Conservation (phyloP, 1,140 invertebrate genomes). For the Drosophila mayri region DNA sequence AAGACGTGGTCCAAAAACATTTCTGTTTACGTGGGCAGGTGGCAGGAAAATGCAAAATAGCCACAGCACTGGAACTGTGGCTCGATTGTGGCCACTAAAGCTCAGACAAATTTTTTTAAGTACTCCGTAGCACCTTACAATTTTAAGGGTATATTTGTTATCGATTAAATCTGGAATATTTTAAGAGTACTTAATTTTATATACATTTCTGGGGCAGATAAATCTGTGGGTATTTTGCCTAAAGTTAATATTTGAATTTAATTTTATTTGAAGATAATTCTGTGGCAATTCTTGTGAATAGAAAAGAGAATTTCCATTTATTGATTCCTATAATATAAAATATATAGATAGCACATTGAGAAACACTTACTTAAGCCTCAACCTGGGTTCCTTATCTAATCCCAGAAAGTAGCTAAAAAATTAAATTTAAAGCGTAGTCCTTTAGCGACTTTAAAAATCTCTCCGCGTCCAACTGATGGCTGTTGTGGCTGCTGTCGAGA, state of each 20-base stretch:
- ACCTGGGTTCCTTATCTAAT: neutral
- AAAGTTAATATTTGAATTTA: too few species aligned
- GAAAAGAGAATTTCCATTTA: too few species aligned
- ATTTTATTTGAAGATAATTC: neutral
- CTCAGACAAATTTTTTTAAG: conserved; percentile 39
- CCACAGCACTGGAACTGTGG: conserved; percentile 9
- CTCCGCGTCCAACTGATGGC: neutral
- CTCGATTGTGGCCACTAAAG: conserved; percentile 20
- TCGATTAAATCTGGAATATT: neutral
- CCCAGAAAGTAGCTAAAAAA: neutral
- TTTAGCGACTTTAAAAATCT: conserved; percentile 1
- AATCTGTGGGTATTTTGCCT: too few species aligned
- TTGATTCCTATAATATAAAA: neutral
- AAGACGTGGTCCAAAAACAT: conserved; percentile 35
- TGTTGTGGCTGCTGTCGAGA: conserved; percentile 25
- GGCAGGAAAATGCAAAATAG: conserved; percentile 45
- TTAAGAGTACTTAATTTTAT: neutral
- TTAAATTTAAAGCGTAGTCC: conserved; percentile 6
- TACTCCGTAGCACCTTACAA: conserved; percentile 9
- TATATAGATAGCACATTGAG: too few species aligned
- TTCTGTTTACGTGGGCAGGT: conserved; percentile 44
- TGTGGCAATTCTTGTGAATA: too few species aligned
- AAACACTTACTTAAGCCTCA: neutral
- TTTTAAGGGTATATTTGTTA: neutral
- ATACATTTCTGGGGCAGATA: neutral